These are phyloP conservation scores for Sigmodon hispidus DNA, from an alignment of 2,113 vertebrate genomes.

Conservation along the genomic window DNA sequence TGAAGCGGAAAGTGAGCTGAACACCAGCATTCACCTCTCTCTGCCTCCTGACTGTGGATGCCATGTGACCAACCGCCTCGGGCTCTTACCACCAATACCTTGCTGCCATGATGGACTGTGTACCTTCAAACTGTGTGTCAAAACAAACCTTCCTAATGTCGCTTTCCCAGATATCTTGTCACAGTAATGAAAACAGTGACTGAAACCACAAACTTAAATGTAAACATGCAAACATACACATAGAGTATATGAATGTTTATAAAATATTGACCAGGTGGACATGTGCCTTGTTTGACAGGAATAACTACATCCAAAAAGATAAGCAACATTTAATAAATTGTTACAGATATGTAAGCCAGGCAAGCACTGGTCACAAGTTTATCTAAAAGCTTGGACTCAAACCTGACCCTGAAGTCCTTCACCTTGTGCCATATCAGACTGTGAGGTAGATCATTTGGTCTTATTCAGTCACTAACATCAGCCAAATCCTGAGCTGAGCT, in stretches of 20 bases:
- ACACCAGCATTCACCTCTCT: not conserved
- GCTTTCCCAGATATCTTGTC: not conserved
- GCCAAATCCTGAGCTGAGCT: not conserved
- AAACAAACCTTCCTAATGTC: not conserved
- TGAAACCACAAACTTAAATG: not conserved
- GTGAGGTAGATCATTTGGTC: not conserved
- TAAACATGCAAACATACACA: not conserved
- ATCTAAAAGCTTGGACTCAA: not conserved
- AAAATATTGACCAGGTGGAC: not conserved
- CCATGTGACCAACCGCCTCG: accelerated
- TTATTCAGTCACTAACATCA: not conserved
- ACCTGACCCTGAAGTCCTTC: not conserved
- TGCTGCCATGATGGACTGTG: not conserved
- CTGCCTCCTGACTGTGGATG: not conserved
- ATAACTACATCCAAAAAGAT: not conserved
- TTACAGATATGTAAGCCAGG: not conserved
- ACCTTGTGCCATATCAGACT: not conserved
- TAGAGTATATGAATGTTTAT: not conserved
- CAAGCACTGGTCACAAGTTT: not conserved
- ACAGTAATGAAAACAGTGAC: not conserved
- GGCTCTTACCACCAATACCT: not conserved
- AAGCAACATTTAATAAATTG: not conserved
- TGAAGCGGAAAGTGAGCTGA: not conserved
- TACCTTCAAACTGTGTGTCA: not conserved
- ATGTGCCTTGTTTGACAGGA: not conserved